Evolutionary conservation across 1,140 invertebrate species (phyloP), one percentile per base, ranked within the genome.

Genomic region (Potamilus streckersoni): DNA sequence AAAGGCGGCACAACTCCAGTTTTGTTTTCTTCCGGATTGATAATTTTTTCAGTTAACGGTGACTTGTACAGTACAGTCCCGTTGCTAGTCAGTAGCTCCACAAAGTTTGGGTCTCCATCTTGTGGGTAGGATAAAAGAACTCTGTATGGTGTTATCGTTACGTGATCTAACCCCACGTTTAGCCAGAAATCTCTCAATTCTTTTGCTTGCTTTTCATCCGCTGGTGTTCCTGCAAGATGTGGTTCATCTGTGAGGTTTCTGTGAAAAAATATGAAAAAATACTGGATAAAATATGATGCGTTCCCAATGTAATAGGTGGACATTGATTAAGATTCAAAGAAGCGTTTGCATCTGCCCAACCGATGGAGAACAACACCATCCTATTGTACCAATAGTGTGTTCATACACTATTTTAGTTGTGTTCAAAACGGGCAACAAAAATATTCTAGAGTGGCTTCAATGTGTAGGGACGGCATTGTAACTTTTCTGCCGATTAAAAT

Each of bases 101-200:
- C 78, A 16, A 74, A 71, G 69, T 87, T 87, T 20, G 82, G 67
- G 66, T 83, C 78, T 3, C 62, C 69, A 38, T 69, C 74, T n/a
- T 85, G 76, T 20, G 88, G 88, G 73, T 86, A 87, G 1, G 88
- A 90, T 70, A 90, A 67, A 5, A 88, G 79, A 16, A 89, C 84
- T 19, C 84, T 76, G 69, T 89, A 90, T 8, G 87, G 83, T 3
- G 83, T 79, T 55, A 83, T 65, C 27, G 81, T 82, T 8, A 84
- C 84, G 17, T 80, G 76, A 73, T 86, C 81, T 27, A 88, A 67
- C 55, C 86, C 85, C 23, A 55, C 65, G 1, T 79, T 61, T 68
- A 73, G 68, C 84, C 87, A 89, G 58, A 78, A 79, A 5, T 74
- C 63, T 64, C 81, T 75, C 2, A 90, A 62, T 27, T 85, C 60